Conservation (phyloP, 1,140 invertebrate genomes). For the Spodoptera frugiperda region DNA sequence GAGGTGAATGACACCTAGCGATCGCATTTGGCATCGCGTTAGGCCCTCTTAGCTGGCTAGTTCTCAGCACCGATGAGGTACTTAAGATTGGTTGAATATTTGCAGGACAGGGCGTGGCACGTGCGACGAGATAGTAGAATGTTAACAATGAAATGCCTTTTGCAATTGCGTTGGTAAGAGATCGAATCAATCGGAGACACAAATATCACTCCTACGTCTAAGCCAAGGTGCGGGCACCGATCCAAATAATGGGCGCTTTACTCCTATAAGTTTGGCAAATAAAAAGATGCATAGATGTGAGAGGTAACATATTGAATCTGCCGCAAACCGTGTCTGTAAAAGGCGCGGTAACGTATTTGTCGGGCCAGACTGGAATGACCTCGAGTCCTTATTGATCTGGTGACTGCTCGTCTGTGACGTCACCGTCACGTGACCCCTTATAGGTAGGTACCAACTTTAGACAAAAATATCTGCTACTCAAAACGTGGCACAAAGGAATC, state of each 20-base stretch:
- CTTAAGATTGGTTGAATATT: constrained; percentile 26
- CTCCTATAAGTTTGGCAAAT: constrained; percentile 21
- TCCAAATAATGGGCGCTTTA: constrained; percentile 17
- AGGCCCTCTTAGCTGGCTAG: constrained; percentile 31
- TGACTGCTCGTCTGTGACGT: constrained; percentile 65
- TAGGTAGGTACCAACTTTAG: constrained; percentile 41
- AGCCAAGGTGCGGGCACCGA: constrained; percentile 26
- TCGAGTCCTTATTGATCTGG: constrained; percentile 71
- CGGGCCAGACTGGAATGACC: constrained; percentile 60
- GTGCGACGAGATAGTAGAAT: constrained; percentile 2
- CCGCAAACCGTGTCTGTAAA: constrained; percentile 35
- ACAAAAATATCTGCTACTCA: constrained; percentile 15
- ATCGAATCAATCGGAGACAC: constrained; percentile 18
- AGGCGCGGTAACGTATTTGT: constrained; percentile 60
- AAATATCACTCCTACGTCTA: constrained; percentile 9
- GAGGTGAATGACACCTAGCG: constrained; percentile 39
- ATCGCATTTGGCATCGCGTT: constrained; percentile 35
- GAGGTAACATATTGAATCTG: constrained; percentile 37
- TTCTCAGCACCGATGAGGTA: constrained; percentile 23
- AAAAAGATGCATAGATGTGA: constrained; percentile 26
- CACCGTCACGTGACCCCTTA: constrained; percentile 55
- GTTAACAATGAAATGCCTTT: constrained; percentile 7
- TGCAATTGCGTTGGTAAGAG: constrained; percentile 12
- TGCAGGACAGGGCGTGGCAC: constrained; percentile 28
- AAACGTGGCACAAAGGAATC: not conserved